Evolutionary conservation across 2,797 vertebrate genomes (phyloP).

Genomic region (Poecilia wingei): DNA sequence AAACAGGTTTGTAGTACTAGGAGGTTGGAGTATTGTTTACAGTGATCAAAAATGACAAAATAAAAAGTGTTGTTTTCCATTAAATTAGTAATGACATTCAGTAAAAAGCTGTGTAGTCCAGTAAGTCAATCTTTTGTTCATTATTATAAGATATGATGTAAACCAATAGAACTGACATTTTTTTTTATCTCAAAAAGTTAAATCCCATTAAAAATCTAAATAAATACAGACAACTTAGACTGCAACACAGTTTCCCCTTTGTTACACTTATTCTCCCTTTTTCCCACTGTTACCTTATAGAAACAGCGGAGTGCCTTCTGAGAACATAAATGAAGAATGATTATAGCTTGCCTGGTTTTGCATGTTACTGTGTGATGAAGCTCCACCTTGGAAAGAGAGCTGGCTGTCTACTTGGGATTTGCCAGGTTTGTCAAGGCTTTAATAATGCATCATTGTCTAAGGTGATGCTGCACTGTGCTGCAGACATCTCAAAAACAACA

Average conservation of each 20-base stretch:
- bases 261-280: constrained; percentile 18
- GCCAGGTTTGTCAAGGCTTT: constrained; percentile 41
- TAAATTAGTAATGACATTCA: constrained; percentile 14
- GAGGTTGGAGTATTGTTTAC: neutral
- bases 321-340: constrained; percentile 59
- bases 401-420: constrained; percentile 42
- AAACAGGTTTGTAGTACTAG: constrained; percentile 5
- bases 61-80: constrained; percentile 9
- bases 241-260: constrained; percentile 10
- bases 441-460: constrained; percentile 42
- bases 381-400: constrained; percentile 32
- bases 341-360: constrained; percentile 51
- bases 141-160: neutral
- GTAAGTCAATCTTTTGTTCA: neutral
- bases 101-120: neutral
- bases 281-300: constrained; percentile 31
- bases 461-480: constrained; percentile 31
- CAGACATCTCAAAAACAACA: constrained; percentile 19
- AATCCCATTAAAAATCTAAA: neutral
- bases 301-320: constrained; percentile 22
- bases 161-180: neutral
- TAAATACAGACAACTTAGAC: neutral
- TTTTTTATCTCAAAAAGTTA: neutral
- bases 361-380: constrained; percentile 58
- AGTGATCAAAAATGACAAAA: constrained; percentile 23